phyloP scores from a whole-genome alignment of 2,113 vertebrate genomes.

The Cephalopholis sonnerati region DNA sequence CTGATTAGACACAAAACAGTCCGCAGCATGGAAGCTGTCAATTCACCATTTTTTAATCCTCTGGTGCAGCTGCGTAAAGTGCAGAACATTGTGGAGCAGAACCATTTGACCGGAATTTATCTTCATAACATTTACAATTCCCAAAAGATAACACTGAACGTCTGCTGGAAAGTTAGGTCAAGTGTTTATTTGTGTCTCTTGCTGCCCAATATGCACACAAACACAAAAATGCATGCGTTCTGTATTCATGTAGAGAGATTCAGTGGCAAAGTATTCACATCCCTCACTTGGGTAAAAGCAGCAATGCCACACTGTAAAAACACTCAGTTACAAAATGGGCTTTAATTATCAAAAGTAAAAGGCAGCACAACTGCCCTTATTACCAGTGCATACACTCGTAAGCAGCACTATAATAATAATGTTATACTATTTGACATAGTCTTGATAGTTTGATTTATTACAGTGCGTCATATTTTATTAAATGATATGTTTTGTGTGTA shows the following conservation, averaged over 20 bases:
- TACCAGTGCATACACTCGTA: background rate
- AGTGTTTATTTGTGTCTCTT: background rate
- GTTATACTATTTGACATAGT: background rate
- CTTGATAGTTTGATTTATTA: too few species aligned
- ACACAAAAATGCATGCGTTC: background rate
- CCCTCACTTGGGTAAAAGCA: background rate
- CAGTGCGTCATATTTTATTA: background rate
- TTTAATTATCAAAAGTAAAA: background rate
- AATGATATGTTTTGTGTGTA: background rate
- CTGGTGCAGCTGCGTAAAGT: background rate
- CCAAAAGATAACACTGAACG: constrained; percentile 4
- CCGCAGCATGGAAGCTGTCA: constrained; percentile 45
- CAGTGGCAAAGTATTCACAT: background rate
- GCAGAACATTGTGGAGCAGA: constrained; percentile 25
- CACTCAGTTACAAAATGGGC: background rate
- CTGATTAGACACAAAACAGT: constrained; percentile 72
- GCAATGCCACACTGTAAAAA: background rate
- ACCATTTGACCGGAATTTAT: constrained; percentile 52
- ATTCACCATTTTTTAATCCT: constrained; percentile 47
- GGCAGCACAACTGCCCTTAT: background rate
- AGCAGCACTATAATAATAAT: background rate
- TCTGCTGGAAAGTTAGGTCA: constrained; percentile 15
- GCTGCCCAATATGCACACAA: background rate
- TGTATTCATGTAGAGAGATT: background rate
- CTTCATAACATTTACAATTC: constrained; percentile 26